Percentiles rank a stretch among this genome's conserved stretches.
These are phyloP conservation scores for Coregonus suidteri DNA, from an alignment of 2,797 vertebrate genomes.

Conservation along the genomic window DNA sequence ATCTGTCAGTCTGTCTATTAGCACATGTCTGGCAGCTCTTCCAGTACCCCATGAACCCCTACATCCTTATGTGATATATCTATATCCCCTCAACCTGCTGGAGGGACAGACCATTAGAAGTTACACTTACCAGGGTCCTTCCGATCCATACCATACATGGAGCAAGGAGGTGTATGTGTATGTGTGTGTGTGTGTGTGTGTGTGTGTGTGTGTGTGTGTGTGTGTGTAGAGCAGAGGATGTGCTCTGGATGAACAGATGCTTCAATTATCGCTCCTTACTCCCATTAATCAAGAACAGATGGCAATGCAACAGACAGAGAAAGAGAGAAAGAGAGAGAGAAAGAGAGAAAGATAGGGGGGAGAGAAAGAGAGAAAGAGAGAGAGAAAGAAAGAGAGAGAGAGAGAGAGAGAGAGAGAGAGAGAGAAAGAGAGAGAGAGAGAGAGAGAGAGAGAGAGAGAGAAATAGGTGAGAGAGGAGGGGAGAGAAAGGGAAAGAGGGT, in stretches of 20 bases:
- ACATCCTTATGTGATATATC: slow-evolving; percentile 8
- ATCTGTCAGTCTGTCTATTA: slow-evolving; percentile 46
- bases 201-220: neutral
- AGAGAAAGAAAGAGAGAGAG: neutral
- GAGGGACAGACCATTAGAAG: neutral
- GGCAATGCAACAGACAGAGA: slow-evolving; percentile 42
- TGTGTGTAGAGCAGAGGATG: slow-evolving; percentile 43
- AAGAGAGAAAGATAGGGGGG: neutral
- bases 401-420: neutral
- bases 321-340: neutral
- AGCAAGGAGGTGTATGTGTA: neutral
- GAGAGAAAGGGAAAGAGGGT: neutral
- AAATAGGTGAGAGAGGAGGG: neutral
- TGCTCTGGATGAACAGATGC: slow-evolving; percentile 66
- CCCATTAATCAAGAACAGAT: slow-evolving; percentile 73
- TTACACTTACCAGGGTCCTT: neutral
- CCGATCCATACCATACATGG: neutral
- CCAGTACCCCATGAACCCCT: slow-evolving; percentile 28
- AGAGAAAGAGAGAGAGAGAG: slow-evolving; percentile 15
- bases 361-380: slow-evolving; percentile 5
- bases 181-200: slow-evolving; percentile 2
- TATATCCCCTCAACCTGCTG: slow-evolving; percentile 30
- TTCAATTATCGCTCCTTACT: slow-evolving; percentile 70
- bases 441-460: neutral
- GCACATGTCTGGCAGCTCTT: slow-evolving; percentile 41